A percentile compares a stretch with the other conserved stretches of the same genome.
These are phyloP conservation scores for Musca vetustissima DNA, from an alignment of 1,140 invertebrate genomes.

Conservation along the genomic window DNA sequence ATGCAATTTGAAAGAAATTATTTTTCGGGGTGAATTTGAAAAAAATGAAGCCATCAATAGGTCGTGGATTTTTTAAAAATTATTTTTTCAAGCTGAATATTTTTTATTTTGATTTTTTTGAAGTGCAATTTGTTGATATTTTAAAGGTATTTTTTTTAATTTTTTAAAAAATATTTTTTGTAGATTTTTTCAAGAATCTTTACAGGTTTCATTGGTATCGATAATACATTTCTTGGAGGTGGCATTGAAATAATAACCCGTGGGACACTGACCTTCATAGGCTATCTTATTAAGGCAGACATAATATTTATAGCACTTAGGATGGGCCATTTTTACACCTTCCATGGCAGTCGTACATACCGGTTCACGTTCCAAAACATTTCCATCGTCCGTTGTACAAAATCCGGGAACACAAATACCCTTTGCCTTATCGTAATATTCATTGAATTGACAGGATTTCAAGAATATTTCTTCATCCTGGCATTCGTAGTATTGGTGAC, in stretches of 20 bases:
- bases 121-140: too few relatives aligned
- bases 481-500: slow-evolving; percentile 22
- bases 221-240: neutral
- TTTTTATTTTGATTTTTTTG: too few relatives aligned
- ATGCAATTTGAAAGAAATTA: too few relatives aligned
- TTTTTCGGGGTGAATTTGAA: too few relatives aligned
- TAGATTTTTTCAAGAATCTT: too few relatives aligned
- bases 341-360: neutral
- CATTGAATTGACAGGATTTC: neutral
- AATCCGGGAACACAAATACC: neutral
- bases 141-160: too few relatives aligned
- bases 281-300: neutral
- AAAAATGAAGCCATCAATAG: too few relatives aligned
- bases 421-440: neutral
- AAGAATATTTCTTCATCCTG: neutral
- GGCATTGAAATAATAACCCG: slow-evolving; percentile 19
- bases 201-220: too few relatives aligned
- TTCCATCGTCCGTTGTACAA: neutral
- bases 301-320: slow-evolving; percentile 12
- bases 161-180: too few relatives aligned
- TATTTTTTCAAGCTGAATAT: too few relatives aligned
- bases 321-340: neutral
- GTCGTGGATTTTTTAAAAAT: too few relatives aligned
- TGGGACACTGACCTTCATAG: neutral
- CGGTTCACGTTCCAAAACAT: neutral